These are phyloP conservation scores for Nerophis ophidion DNA, from an alignment of 2,113 vertebrate species.

Conservation along the genomic window DNA sequence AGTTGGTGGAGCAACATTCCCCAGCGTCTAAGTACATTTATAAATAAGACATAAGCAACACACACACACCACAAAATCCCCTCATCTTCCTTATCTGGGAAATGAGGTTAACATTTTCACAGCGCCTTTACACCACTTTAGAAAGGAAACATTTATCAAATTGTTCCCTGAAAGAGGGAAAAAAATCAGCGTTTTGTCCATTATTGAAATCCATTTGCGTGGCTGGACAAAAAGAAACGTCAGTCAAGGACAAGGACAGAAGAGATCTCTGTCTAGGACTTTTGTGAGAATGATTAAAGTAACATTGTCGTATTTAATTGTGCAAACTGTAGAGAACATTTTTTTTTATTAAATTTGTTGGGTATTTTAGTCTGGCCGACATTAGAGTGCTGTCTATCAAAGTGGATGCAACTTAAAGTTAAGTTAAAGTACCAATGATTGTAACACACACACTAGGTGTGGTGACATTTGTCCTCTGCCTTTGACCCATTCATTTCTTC, in stretches of 20 bases:
- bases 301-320: background rate
- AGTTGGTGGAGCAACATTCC: slow-evolving; percentile 83
- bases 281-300: slow-evolving; percentile 9
- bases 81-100: slow-evolving; percentile 66
- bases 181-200: slow-evolving; percentile 15
- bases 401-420: too few relatives aligned
- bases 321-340: background rate
- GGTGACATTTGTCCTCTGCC: too few relatives aligned
- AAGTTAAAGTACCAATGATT: too few relatives aligned
- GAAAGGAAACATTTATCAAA: slow-evolving; percentile 48
- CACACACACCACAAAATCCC: slow-evolving; percentile 38
- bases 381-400: background rate
- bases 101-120: slow-evolving; percentile 69
- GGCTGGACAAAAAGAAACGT: slow-evolving; percentile 8
- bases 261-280: slow-evolving; percentile 28
- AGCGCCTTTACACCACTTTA: slow-evolving; percentile 53
- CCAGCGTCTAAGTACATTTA: slow-evolving; percentile 85
- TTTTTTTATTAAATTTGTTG: background rate
- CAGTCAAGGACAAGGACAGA: slow-evolving; percentile 21
- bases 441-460: too few relatives aligned
- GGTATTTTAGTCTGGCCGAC: background rate
- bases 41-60: slow-evolving; percentile 89
- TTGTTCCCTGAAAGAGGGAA: slow-evolving; percentile 38
- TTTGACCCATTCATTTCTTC: too few relatives aligned
- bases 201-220: slow-evolving; percentile 25